Base-by-base conservation (phyloP, 2,113 vertebrate genomes). In the Platysternon megacephalum region DNA sequence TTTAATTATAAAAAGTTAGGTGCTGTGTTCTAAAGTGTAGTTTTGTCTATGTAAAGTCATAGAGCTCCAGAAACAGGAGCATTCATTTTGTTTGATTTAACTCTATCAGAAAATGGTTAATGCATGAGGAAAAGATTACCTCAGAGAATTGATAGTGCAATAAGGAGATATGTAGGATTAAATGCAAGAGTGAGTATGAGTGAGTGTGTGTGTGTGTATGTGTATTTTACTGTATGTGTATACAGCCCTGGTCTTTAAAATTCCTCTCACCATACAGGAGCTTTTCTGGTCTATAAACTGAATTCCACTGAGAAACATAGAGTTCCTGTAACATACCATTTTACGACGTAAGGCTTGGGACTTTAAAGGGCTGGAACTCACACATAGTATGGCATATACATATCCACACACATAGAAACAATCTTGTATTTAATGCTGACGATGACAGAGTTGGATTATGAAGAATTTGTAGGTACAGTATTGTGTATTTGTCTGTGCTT, bases 401-500 rank as follows among this genome's bases (percentile, higher is more conserved):
- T 96, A 95, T 90, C 87, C 95, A 88, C 91, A 96, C 84, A 97
- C 88, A 96, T 48, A 89, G 26, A 48, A 90, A 58, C 53, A 86
- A 58, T 84, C 72, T 84, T 82, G 93, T 97, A 91, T 94, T 97
- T 96, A 95, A 83, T 94, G 51, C 28, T 96, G 93, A 87, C 90
- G 86, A 82, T 87, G 48, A 58, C 39, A 76, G 96, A 96, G 86
- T 91, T 97, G 96, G 96, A 91, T 96, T 97, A 93, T 93, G 90
- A 95, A 98, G 97, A 46, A 91, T 95, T 94, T 90, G 21, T 99
- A 98, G 98, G 98, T 99, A 98, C 98, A 98, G 96, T 98, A 98
- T 97, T 94, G 95, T 98, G 96, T 98, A 96, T 98, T 98, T 98
- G 97, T 99, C 92, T 98, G 97, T 98, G 97, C 95, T 98, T 98